Evolutionary conservation across 1,140 invertebrate genomes (phyloP).

Genomic region (Bombus cullumanus): DNA sequence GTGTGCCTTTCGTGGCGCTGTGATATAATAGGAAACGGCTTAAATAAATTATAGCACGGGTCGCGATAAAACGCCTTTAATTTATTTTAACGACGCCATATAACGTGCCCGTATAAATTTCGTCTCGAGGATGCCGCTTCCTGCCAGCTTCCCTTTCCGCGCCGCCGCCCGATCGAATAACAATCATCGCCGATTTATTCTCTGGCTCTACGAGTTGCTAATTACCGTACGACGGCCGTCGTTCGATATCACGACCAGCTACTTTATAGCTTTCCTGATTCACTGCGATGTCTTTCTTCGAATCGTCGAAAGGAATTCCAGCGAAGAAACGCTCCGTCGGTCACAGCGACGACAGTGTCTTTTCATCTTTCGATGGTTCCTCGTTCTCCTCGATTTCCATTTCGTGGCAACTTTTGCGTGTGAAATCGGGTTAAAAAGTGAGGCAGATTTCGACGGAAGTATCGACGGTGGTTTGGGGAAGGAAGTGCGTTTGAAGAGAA

Average conservation of each 20-base stretch:
- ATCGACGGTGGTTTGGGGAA: fast-evolving
- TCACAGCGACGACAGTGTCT: not conserved
- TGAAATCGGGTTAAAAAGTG: too few relatives aligned
- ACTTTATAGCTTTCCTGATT: not conserved
- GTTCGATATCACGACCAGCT: not conserved
- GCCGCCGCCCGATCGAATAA: not conserved
- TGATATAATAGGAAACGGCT: constrained; percentile 47
- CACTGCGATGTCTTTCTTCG: not conserved
- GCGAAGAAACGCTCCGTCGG: not conserved
- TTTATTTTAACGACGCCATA: constrained; percentile 75
- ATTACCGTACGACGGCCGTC: not conserved
- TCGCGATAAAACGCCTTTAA: constrained; percentile 73
- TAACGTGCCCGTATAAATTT: constrained; percentile 74
- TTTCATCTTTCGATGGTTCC: not conserved
- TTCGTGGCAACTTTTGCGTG: too few relatives aligned
- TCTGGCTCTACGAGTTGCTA: not conserved
- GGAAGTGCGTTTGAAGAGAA: too few relatives aligned
- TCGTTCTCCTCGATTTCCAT: not conserved
- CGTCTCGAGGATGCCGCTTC: constrained; percentile 39
- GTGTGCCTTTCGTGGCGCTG: constrained; percentile 52
- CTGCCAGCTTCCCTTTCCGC: not conserved
- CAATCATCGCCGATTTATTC: constrained; percentile 26
- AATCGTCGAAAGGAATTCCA: not conserved
- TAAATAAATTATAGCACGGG: constrained; percentile 72
- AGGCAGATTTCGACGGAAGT: too few relatives aligned